Evolutionary conservation across 1,140 invertebrate species (phyloP), one percentile per base, ranked within the genome.

Genomic region (Cataglyphis hispanica): DNA sequence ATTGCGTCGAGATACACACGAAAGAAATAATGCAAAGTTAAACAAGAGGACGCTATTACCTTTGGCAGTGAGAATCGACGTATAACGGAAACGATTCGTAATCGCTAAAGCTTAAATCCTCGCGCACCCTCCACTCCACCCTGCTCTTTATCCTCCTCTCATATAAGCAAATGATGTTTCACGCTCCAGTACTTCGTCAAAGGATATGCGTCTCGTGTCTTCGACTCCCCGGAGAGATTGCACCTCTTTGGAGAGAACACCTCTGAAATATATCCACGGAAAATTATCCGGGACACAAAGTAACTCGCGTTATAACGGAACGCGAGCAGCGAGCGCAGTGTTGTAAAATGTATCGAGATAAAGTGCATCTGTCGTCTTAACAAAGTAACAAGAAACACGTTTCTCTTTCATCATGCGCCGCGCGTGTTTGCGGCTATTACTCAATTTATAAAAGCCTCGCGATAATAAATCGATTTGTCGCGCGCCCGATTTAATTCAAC

Each of bases 121-220:
- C 27, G 77, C 46, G 53, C 34, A 83, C 61, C 60, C 53, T 81
- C 66, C 53, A 60, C 37, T 53, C 53, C 25, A 43, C 13, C 16
- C 16, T 50, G 46, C 16, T 50, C 46, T 50, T 19, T 4, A 16
- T 3, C 2, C 43, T 0, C 16, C 4, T 50, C 46, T 19, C 46
- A 0, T 50, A 31, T 74, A 72, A 83, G 67, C 67, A 83, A 83
- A 83, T 46, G 78, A 83, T 13, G 78, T 83, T 83, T 74, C 78
- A 72, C 67, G 67, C 78, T 74, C 19, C 37, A 4, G 25, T 46
- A 74, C 50, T 72, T 72, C 3, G 25, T 74, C 78, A 31, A 74
- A 74, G 56, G 53, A 60, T 34, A 81, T 11, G 76, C 66, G 25
- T 72, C 61, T 53, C 34, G 22, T 56, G 46, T 22, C 64, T 58